Evolutionary conservation across 2,888 invertebrate species (phyloP), one percentile per base, ranked within the genome.

Genomic region (Acronicta alni): DNA sequence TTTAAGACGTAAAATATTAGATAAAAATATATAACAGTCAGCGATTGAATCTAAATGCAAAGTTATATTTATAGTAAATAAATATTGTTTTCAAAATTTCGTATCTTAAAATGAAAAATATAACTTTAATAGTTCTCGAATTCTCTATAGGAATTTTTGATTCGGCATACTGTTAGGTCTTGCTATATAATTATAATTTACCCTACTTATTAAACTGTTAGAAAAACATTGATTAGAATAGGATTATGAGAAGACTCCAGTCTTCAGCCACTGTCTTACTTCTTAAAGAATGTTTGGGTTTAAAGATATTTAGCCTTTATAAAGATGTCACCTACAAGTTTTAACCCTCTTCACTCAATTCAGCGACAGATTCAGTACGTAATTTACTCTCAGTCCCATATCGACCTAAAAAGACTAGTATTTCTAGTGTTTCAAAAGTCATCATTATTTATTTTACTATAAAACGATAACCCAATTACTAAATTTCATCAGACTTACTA

Each of bases 281-380:
- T 67, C 55, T 39, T 18, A 7, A 42, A 39, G 9, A 42, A 48
- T 26, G 9, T 43, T 57, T 26, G 26, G 62, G 20, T 51, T 54
- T 59, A 58, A 67, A 57, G 57, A 75, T 54, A 53, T 46, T 44
- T 32, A 8, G 18, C 56, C 58, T 58, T 72, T 72, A 75, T 62
- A 62, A 62, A 54, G 30, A 72, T 38, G 72, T 75, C 76, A 72
- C 44, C 42, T 45, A 41, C 73, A 72, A 37, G 56, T 56, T 57
- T 51, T 55, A 55, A 72, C 72, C 73, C 68, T 75, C 54, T 67
- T 72, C 68, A 72, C 52, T 62, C 62, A 58, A 8, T 45, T 58
- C 23, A 47, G 52, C 47, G 68, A 75, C 46, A 67, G 51, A 45
- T 4, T 7, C 7, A 23, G 23, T 23, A 23, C 7, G 6, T 23